Evolutionary conservation across 2,797 vertebrate genomes (phyloP), one percentile per base, ranked within the genome.

Genomic region (Hoplostethus mediterraneus): DNA sequence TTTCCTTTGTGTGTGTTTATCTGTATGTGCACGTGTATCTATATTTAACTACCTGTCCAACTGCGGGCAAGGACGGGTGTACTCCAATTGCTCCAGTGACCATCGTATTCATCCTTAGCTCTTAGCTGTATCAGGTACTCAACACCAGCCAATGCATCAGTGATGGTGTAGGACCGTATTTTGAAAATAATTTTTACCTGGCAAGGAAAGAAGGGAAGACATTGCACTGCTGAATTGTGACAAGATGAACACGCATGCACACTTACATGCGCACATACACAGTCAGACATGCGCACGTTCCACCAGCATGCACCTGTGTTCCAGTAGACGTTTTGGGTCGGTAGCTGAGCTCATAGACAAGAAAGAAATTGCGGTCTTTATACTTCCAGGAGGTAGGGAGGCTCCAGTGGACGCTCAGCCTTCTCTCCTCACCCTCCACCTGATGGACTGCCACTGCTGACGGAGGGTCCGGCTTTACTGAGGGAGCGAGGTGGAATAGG

Each of bases 401-500:
- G 30, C 63, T 73, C 98, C 98, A 99, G 66, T 56, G 89, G 61
- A 98, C 93, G 0, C 0, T 73, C 44, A 99, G 84, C 36, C 68
- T 67, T 11, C 21, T 93, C 0, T 91, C 81, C 0, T 83, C 73
- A 0, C 86, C 73, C 25, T 82, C 71, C 80, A 93, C 63, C 0
- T 82, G 70, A 0, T 2, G 53, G 51, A 95, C 94, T 0, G 40
- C 72, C 59, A 98, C 84, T 0, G 92, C 84, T 25, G 77, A 31
- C 0, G 97, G 98, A 0, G 96, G 95, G 47, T 97, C 96, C 0
- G 97, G 96, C 75, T 92, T 95, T 47, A 98, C 97, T 98, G 68
- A 3, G 7, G 31, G 33, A 59, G 5, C 2, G 49, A 33, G 0
- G 33, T 33, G 12, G 25, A 59, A 38, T 33, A 60, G 0, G 51